Percentiles rank a stretch among this genome's conserved stretches.
Conservation (phyloP, 2,797 vertebrate species). For the Sphenodon punctatus region DNA sequence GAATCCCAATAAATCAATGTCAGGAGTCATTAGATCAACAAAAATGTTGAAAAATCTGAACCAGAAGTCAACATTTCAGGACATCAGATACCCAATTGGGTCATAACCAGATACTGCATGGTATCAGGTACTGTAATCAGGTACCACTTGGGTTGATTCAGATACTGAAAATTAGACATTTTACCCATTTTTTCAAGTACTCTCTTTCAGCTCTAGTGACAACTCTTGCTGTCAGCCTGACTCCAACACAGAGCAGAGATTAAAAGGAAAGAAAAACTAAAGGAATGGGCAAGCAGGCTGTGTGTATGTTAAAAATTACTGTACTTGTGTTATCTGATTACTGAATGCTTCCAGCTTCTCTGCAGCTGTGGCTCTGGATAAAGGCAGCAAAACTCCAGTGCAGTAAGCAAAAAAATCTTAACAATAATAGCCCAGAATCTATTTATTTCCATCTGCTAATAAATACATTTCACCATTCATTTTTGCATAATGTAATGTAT, state of each 20-base stretch:
- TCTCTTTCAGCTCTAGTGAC: too few relatives aligned
- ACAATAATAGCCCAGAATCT: constrained; percentile 36
- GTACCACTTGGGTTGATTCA: too few relatives aligned
- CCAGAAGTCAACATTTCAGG: too few relatives aligned
- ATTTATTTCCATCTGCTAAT: constrained; percentile 54
- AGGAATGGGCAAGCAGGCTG: constrained; percentile 13
- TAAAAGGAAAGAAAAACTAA: constrained; percentile 13
- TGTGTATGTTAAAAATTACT: constrained; percentile 59
- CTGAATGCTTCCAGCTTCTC: constrained; percentile 57
- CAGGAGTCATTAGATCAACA: too few relatives aligned
- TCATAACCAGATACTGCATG: too few relatives aligned
- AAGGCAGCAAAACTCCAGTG: constrained; percentile 29
- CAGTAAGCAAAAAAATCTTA: constrained; percentile 14
- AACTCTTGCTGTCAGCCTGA: too few relatives aligned
- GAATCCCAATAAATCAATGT: too few relatives aligned
- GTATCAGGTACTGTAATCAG: not conserved
- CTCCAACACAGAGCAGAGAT: too few relatives aligned
- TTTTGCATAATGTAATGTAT: constrained; percentile 21
- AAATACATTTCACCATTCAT: not conserved
- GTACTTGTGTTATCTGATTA: constrained; percentile 68
- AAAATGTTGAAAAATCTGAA: too few relatives aligned
- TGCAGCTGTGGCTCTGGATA: constrained; percentile 61
- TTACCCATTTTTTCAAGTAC: too few relatives aligned
- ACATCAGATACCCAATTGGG: too few relatives aligned
- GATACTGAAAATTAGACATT: too few relatives aligned